Evolutionary conservation across 2,113 vertebrate genomes (phyloP), one percentile per base, ranked within the genome.

Genomic region (Columba janthina): DNA sequence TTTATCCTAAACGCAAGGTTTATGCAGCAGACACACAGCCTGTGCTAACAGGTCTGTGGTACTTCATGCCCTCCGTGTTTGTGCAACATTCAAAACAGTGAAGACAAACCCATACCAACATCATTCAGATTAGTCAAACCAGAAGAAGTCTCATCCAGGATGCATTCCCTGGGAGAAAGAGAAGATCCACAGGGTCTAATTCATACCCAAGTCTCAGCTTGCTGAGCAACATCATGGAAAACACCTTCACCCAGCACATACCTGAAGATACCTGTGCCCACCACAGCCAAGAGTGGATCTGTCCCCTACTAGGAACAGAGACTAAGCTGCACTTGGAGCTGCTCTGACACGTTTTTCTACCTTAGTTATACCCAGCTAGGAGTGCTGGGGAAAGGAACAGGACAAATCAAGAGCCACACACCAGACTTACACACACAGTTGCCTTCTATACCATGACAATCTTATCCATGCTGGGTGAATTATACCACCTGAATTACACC

Each of bases 211-310:
- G 15, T 18, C 26, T 74, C 44, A 22, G 2, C 29, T 26, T 22
- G 32, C 6, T 32, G 18, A 79, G 51, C 40, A 53, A 22, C 64
- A 36, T 73, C 34, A n/a, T 8, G 32, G 72, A 50, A 77, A 28
- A 7, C 31, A 44, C 66, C 9, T 81, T 51, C 15, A 34, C 3
- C 34, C 26, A 73, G 40, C 19, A 44, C 4, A 2, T 3, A 4
- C 46, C 66, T 14, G 56, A 38, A 36, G 66, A 31, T 25, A 6
- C 0, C 0, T 3, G 5, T 20, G 24, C 32, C 62, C 36, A 50
- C 17, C 50, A 28, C 31, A 10, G 46, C 34, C 51, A 51, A 28
- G 38, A 50, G 25, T 36, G 20, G 19, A 26, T 34, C 38, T 79
- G 21, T 16, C 9, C 25, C 8, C 8, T 57, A 6, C 16, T 3